Evolutionary conservation across 2,113 vertebrate species (phyloP).

Genomic region (Syngnathus typhle): DNA sequence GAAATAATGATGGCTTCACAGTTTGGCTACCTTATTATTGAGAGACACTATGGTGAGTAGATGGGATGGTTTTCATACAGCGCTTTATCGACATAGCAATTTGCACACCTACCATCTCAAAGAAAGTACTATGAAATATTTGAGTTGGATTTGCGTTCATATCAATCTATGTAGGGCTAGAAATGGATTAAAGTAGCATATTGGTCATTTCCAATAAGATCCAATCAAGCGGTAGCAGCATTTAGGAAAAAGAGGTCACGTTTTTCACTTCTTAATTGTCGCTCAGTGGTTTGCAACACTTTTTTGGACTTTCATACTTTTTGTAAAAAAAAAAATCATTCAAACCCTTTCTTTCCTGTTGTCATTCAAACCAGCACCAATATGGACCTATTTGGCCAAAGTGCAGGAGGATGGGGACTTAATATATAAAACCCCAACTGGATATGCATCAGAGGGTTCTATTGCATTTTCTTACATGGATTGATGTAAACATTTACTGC

Average conservation of each 20-base stretch:
- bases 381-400: slow-evolving; percentile 33
- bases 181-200: not conserved
- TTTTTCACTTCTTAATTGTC: not conserved
- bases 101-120: not conserved
- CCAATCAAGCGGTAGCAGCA: not conserved
- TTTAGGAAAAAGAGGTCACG: not conserved
- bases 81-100: not conserved
- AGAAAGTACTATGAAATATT: not conserved
- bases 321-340: not conserved
- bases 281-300: not conserved
- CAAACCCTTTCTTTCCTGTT: not conserved
- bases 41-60: not conserved
- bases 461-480: slow-evolving; percentile 51
- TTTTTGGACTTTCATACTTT: not conserved
- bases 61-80: not conserved
- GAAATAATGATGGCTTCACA: not conserved
- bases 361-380: slow-evolving; percentile 35
- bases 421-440: slow-evolving; percentile 8
- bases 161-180: too few species aligned
- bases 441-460: slow-evolving; percentile 24
- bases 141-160: not conserved
- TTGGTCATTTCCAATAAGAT: not conserved
- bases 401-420: slow-evolving; percentile 27
- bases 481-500: slow-evolving; percentile 34
- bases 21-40: not conserved